Evolutionary conservation across 2,113 vertebrate genomes (phyloP).

Genomic region (Neoarius graeffei): DNA sequence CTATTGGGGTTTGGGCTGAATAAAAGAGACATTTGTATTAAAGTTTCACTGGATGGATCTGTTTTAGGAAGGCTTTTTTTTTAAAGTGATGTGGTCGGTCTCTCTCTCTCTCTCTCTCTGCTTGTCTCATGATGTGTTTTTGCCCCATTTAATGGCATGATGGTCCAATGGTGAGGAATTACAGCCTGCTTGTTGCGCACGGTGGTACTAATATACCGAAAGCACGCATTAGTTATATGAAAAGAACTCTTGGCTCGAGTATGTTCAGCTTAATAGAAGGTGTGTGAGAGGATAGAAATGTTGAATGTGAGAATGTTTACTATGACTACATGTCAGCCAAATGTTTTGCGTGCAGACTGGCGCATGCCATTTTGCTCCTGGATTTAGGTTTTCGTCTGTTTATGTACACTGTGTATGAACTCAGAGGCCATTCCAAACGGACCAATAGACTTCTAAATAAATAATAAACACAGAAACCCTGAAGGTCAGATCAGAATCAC

Average conservation of each 20-base stretch:
- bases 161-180: slow-evolving; percentile 31
- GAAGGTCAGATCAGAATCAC: slow-evolving; percentile 20
- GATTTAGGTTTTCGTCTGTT: slow-evolving; percentile 18
- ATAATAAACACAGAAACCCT: slow-evolving; percentile 26
- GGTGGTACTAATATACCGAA: slow-evolving; percentile 25
- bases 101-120: background rate
- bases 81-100: slow-evolving; percentile 32
- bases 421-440: slow-evolving; percentile 14
- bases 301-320: slow-evolving; percentile 22
- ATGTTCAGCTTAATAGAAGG: slow-evolving; percentile 4
- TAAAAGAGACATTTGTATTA: slow-evolving; percentile 49
- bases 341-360: slow-evolving; percentile 20
- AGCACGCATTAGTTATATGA: slow-evolving; percentile 27
- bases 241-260: slow-evolving; percentile 13
- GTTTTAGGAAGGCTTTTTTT: slow-evolving; percentile 28
- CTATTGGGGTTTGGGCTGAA: slow-evolving; percentile 23
- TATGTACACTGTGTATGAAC: slow-evolving; percentile 20
- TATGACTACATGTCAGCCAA: slow-evolving; percentile 7
- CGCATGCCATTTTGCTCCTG: slow-evolving; percentile 13
- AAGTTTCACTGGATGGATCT: slow-evolving; percentile 40
- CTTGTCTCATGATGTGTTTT: slow-evolving; percentile 12
- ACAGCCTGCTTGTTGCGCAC: slow-evolving; percentile 1
- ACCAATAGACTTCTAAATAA: slow-evolving; percentile 38
- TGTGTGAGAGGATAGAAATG: background rate
- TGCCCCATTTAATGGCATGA: slow-evolving; percentile 32